Conservation (phyloP, 2,888 invertebrate species). For the Abscondita cerata region DNA sequence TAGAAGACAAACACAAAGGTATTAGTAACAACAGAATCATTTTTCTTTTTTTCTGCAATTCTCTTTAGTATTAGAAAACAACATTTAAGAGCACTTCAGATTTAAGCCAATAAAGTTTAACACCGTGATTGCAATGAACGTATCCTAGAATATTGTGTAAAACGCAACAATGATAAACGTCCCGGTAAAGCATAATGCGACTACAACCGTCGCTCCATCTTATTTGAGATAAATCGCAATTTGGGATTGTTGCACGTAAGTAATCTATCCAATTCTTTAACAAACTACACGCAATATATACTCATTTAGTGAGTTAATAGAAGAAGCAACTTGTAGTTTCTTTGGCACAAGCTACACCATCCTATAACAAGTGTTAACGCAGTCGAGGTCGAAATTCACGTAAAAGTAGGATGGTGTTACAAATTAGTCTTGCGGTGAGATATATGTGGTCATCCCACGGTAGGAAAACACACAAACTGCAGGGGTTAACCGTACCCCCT, state of each 20-base stretch:
- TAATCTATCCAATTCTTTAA: constrained; percentile 14
- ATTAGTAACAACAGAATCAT: no score
- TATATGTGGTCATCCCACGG: constrained; percentile 46
- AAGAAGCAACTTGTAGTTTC: constrained; percentile 40
- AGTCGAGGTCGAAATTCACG: constrained; percentile 39
- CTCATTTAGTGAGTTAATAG: constrained; percentile 37
- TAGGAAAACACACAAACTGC: constrained; percentile 44
- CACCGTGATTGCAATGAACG: no score
- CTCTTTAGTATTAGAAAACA: no score
- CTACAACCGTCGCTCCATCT: no score
- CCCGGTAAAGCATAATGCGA: no score
- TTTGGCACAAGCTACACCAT: constrained; percentile 38
- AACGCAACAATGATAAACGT: no score
- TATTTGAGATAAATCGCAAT: no score
- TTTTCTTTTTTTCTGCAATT: no score
- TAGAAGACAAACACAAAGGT: no score
- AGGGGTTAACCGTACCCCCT: constrained; percentile 35
- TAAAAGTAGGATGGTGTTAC: constrained; percentile 42
- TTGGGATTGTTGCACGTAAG: background rate
- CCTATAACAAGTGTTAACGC: constrained; percentile 46
- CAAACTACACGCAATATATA: constrained; percentile 17
- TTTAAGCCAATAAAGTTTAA: no score
- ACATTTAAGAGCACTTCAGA: no score
- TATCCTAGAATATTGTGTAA: no score
- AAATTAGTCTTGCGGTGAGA: constrained; percentile 47